Percentiles rank a stretch among this genome's conserved stretches.
These are phyloP conservation scores for Drosophila funebris DNA, from an alignment of 1,140 invertebrate species.

Conservation along the genomic window DNA sequence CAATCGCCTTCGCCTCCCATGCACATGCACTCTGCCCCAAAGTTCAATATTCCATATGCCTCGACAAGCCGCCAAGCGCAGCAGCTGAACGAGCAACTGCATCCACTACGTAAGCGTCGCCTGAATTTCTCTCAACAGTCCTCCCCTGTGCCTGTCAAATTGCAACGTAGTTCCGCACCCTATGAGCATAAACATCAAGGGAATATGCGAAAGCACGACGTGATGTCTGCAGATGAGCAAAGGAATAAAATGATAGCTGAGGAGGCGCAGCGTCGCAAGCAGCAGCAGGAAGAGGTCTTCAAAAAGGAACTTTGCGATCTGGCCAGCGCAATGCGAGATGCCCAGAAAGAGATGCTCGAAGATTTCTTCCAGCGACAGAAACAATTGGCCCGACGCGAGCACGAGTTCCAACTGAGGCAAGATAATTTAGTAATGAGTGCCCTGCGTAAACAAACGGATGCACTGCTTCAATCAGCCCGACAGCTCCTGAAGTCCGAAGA, in stretches of 20 bases:
- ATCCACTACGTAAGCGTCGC: conserved; percentile 53
- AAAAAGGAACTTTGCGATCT: conserved; percentile 64
- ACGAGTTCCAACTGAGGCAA: conserved; percentile 73
- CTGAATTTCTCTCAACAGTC: background rate
- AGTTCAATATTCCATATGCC: conserved; percentile 18
- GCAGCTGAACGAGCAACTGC: conserved; percentile 38
- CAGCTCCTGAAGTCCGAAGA: conserved; percentile 15
- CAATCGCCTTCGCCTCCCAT: conserved; percentile 56
- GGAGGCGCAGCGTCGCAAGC: conserved; percentile 28
- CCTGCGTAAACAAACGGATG: conserved; percentile 63
- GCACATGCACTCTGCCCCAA: conserved; percentile 12
- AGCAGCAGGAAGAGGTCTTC: conserved; percentile 47
- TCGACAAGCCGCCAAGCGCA: conserved; percentile 63
- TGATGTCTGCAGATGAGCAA: background rate
- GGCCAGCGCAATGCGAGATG: conserved; percentile 52
- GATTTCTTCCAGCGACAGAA: conserved; percentile 74
- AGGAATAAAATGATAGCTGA: background rate
- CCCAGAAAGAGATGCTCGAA: conserved; percentile 66
- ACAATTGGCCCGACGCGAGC: conserved; percentile 65
- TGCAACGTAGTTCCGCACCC: conserved; percentile 52
- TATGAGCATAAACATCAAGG: conserved; percentile 15
- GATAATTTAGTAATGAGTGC: conserved; percentile 66
- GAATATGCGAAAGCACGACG: background rate
- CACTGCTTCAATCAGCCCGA: conserved; percentile 52
- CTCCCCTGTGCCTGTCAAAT: conserved; percentile 59